Evolutionary conservation across 92 coral and sea anemone genomes (phyloP).

Genomic region (Pocillopora grandis): DNA sequence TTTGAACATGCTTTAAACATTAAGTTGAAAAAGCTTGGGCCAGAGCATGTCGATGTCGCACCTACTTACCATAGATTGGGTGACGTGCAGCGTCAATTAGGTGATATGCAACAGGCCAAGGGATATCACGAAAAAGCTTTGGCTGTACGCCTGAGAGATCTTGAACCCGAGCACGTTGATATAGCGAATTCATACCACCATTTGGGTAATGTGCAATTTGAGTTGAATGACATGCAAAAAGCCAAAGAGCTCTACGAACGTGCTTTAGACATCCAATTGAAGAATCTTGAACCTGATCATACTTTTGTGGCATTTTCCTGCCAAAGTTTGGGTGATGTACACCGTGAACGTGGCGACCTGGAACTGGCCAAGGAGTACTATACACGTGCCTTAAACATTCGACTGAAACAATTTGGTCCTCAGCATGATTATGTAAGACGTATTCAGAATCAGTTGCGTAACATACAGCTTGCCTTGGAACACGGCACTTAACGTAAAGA

Average conservation of each 20-base stretch:
- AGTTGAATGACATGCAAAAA: neutral
- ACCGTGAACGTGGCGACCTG: neutral
- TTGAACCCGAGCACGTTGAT: neutral
- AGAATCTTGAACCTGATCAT: neutral
- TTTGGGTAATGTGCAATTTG: neutral
- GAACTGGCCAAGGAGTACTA: neutral
- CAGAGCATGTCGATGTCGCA: neutral
- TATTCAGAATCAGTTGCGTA: neutral
- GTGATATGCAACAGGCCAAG: constrained; percentile 19
- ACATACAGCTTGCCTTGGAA: neutral
- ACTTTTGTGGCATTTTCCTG: neutral
- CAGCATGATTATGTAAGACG: neutral
- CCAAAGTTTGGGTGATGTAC: neutral
- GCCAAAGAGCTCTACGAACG: constrained; percentile 7
- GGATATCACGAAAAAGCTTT: constrained; percentile 7
- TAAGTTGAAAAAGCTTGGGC: neutral
- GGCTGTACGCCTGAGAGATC: neutral
- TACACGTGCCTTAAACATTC: neutral
- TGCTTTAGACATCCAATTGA: neutral
- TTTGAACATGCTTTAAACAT: neutral
- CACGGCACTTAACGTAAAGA: neutral
- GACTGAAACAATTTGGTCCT: neutral
- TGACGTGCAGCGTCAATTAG: neutral
- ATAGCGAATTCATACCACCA: neutral
- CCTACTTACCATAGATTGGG: neutral